Evolutionary conservation across 2,797 vertebrate species (phyloP), one percentile per base, ranked within the genome.

Genomic region (Acipenser transmontanus): DNA sequence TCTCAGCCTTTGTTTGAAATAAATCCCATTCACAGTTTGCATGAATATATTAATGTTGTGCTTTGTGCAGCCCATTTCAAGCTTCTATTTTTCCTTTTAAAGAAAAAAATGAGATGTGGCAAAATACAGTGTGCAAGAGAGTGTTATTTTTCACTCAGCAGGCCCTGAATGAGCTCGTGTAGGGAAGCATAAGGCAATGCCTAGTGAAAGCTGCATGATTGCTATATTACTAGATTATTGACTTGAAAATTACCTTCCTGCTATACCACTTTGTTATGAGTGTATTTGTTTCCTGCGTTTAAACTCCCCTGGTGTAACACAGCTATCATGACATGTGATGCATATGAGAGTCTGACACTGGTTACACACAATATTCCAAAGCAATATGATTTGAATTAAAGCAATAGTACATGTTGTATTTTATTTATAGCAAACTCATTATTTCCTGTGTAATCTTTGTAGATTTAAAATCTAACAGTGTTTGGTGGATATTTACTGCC

Each of bases 211-310:
- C 62, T 65, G 56, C 71, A 73, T 73, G 73, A 70, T 70, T 72
- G 71, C 70, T 70, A 69, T 72, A 71, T 71, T 73, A 77, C 70
- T 68, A 70, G 70, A 72, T 75, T 75, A 72, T 74, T 72, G 72
- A 76, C 66, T 72, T 69, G 71, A 76, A 70, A 72, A 72, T 71
- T 68, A 69, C 64, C 69, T 73, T 73, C 65, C 62, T 57, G 65
- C 70, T 68, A 68, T 70, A 68, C 64, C 68, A 67, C 66, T 75
- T 74, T 66, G 72, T 75, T 74, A 69, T 65, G 69, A 75, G 68
- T 59, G 69, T 74, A 69, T 76, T 76, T 76, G 69, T 75, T 76
- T 76, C 62, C 71, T 72, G 67, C 62, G 59, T 69, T 71, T 68
- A 76, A 73, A 73, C 60, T 60, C 72, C 65, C 47, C 59, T 59